A percentile compares a stretch with the other conserved stretches of the same genome.
These are phyloP conservation scores for Campoletis sonorensis DNA, from an alignment of 1,140 invertebrate species.

Conservation along the genomic window DNA sequence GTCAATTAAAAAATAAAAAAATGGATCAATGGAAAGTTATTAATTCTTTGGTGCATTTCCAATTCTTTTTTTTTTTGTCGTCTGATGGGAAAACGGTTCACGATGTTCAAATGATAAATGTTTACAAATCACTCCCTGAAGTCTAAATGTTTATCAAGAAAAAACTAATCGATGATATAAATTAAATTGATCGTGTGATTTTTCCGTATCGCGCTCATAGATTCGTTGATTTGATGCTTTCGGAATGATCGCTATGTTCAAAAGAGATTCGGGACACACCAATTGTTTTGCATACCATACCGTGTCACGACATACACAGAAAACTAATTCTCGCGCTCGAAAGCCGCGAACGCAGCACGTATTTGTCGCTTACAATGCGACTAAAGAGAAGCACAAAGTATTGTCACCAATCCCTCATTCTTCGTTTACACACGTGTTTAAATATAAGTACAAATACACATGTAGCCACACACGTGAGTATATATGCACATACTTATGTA, in stretches of 20 bases:
- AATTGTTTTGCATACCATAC: slow-evolving; percentile 69
- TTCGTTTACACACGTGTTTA: background rate
- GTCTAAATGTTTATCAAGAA: no score
- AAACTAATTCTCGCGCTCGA: slow-evolving; percentile 72
- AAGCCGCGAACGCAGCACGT: slow-evolving; percentile 54
- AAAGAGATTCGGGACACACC: slow-evolving; percentile 67
- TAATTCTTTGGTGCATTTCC: no score
- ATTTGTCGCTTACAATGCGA: slow-evolving; percentile 36
- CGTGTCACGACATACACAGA: slow-evolving; percentile 71
- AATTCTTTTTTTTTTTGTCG: no score
- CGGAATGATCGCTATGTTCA: slow-evolving; percentile 39
- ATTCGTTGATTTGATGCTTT: slow-evolving; percentile 55
- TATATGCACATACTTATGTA: background rate
- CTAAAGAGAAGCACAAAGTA: slow-evolving; percentile 14
- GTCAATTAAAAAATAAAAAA: no score
- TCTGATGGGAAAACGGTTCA: no score
- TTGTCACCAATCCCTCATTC: slow-evolving; percentile 33
- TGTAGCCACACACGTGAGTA: no score
- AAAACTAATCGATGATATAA: no score
- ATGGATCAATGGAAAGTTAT: no score
- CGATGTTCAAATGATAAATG: no score
- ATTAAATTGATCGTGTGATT: background rate
- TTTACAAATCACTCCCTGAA: background rate
- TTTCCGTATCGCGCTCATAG: slow-evolving; percentile 46
- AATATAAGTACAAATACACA: background rate